Evolutionary conservation across 2,888 invertebrate species (phyloP).

Genomic region (Anarsia innoxiella): DNA sequence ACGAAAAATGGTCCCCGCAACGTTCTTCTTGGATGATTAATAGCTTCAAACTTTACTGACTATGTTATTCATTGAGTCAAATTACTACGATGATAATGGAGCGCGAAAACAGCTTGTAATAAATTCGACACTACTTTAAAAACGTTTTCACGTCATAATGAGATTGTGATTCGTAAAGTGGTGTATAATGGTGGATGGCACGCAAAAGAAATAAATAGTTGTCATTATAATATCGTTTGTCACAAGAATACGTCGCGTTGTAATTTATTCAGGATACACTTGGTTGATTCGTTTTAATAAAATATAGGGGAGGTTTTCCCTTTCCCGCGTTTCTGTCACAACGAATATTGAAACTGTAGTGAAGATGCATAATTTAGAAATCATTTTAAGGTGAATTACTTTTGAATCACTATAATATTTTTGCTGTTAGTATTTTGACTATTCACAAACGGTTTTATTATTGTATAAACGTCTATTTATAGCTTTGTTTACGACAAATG

Average conservation of each 20-base stretch:
- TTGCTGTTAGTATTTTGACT: too few relatives aligned
- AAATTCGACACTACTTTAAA: constrained; percentile 20
- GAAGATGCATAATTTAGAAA: constrained; percentile 4
- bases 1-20: constrained; percentile 1
- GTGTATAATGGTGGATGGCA: constrained; percentile 24
- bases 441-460: too few relatives aligned
- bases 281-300: constrained; percentile 19
- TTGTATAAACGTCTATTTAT: too few relatives aligned
- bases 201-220: constrained; percentile 28
- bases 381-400: background rate
- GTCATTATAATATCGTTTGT: constrained; percentile 32
- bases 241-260: constrained; percentile 18
- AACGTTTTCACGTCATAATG: constrained; percentile 16
- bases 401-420: too few relatives aligned
- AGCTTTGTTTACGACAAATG: too few relatives aligned
- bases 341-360: too few relatives aligned
- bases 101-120: constrained; percentile 13
- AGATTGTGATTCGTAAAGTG: constrained; percentile 19
- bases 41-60: constrained; percentile 5
- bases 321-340: too few relatives aligned
- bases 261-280: constrained; percentile 24
- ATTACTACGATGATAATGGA: constrained; percentile 7
- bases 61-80: constrained; percentile 11
- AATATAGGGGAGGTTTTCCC: constrained; percentile 16
- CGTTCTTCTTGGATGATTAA: too few relatives aligned